phyloP scores from a whole-genome alignment of 2,888 invertebrate genomes.

The Leptogaster cylindrica region DNA sequence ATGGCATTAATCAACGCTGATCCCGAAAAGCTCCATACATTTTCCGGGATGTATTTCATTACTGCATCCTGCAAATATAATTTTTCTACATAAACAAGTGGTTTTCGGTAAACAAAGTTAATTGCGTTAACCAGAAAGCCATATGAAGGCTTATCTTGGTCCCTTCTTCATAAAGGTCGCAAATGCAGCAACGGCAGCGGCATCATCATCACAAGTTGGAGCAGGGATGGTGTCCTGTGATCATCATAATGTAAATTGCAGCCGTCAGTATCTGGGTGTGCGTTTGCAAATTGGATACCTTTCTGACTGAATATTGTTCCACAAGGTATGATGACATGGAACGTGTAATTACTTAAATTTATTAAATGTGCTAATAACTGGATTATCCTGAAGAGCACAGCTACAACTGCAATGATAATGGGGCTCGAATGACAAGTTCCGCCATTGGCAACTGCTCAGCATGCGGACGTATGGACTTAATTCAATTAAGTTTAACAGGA shows the following conservation, averaged over 20 bases:
- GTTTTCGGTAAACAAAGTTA: neutral
- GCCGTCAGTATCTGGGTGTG: neutral
- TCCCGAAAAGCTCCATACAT: too few species aligned
- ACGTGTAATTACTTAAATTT: constrained; percentile 32
- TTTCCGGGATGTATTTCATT: too few species aligned
- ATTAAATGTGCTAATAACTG: constrained; percentile 40
- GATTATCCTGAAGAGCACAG: constrained; percentile 14
- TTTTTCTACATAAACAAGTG: too few species aligned
- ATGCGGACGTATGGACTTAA: neutral
- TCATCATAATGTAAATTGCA: neutral
- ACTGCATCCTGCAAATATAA: too few species aligned
- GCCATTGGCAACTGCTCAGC: constrained; percentile 4
- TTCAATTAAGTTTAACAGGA: constrained; percentile 15
- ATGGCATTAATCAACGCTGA: too few species aligned
- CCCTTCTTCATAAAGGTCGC: neutral
- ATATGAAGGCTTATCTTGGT: too few species aligned
- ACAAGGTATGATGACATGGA: too few species aligned
- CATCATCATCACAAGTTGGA: too few species aligned
- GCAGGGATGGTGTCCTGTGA: too few species aligned
- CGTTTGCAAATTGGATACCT: neutral
- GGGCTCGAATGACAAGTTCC: constrained; percentile 25
- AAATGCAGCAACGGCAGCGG: neutral
- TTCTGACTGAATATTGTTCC: too few species aligned
- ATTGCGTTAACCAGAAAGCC: neutral
- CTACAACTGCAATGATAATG: constrained; percentile 18